Evolutionary conservation across 92 coral and sea anemone species (phyloP).

Genomic region (Micromussa lordhowensis): DNA sequence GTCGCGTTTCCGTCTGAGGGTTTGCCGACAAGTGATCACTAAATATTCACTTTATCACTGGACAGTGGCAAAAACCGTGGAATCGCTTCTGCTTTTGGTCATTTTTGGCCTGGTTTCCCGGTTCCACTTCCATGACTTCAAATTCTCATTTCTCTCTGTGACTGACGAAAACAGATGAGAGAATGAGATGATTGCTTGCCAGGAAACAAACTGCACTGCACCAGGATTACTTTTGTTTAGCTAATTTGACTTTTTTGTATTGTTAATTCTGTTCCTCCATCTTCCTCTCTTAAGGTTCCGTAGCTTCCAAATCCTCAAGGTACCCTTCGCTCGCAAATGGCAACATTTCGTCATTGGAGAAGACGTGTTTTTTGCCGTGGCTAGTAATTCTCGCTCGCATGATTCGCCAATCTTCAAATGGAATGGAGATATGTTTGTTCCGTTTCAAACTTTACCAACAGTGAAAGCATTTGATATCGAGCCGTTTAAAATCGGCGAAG

Average conservation of each 20-base stretch:
- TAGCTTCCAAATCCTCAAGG: slow-evolving; percentile 79
- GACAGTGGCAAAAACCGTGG: background rate
- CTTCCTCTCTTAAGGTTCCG: slow-evolving; percentile 63
- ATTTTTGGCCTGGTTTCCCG: too few relatives aligned
- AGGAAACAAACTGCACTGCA: background rate
- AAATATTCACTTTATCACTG: background rate
- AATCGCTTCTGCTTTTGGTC: too few relatives aligned
- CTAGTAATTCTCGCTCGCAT: slow-evolving; percentile 76
- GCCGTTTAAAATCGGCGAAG: slow-evolving; percentile 79
- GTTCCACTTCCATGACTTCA: background rate
- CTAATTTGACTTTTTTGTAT: background rate
- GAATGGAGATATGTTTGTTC: slow-evolving; percentile 76
- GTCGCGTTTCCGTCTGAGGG: background rate
- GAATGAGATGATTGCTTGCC: background rate
- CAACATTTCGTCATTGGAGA: slow-evolving; percentile 76
- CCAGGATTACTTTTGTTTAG: background rate
- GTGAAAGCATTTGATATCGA: slow-evolving; percentile 84
- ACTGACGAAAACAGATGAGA: background rate
- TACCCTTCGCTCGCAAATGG: slow-evolving; percentile 88
- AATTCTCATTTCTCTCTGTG: background rate
- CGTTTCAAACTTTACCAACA: slow-evolving; percentile 73
- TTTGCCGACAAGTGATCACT: background rate
- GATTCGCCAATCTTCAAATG: slow-evolving; percentile 86
- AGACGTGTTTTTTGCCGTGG: slow-evolving; percentile 83
- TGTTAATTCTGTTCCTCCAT: background rate